phyloP scores from a whole-genome alignment of 1,140 invertebrate genomes.

The Cherax quadricarinatus region DNA sequence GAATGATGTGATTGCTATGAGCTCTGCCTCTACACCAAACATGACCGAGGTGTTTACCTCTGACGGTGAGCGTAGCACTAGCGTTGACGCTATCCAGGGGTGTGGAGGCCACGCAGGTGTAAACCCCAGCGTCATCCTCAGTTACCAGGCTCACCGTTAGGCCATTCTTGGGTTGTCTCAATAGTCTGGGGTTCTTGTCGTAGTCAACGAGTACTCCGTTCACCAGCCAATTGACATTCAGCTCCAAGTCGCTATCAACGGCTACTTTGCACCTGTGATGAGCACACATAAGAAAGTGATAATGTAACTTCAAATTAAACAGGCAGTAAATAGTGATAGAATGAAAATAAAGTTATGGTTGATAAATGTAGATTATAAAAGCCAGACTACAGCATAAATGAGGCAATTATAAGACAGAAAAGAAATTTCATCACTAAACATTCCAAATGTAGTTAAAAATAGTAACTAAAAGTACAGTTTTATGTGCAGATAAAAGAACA shows the following conservation, averaged over 20 bases:
- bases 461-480: too few relatives aligned
- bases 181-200: not conserved
- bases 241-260: not conserved
- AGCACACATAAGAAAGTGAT: not conserved
- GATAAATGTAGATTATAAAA: too few relatives aligned
- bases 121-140: conserved; percentile 11
- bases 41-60: not conserved
- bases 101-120: conserved; percentile 27
- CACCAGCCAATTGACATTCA: conserved; percentile 20
- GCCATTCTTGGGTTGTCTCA: not conserved
- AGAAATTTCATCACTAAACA: too few relatives aligned
- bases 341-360: too few relatives aligned
- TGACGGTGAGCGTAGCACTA: not conserved
- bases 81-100: not conserved
- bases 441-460: too few relatives aligned
- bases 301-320: too few relatives aligned
- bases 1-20: too few relatives aligned
- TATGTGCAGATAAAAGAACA: too few relatives aligned
- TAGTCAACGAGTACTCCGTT: not conserved
- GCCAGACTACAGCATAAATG: too few relatives aligned
- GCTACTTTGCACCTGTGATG: conserved; percentile 16
- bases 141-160: not conserved
- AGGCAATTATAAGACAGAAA: too few relatives aligned
- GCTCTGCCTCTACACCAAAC: not conserved
- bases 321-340: too few relatives aligned